Percentiles rank a stretch among this genome's conserved stretches.
Evolutionary conservation across 2,888 invertebrate species (phyloP).

Genomic region (Conomelus anceps): DNA sequence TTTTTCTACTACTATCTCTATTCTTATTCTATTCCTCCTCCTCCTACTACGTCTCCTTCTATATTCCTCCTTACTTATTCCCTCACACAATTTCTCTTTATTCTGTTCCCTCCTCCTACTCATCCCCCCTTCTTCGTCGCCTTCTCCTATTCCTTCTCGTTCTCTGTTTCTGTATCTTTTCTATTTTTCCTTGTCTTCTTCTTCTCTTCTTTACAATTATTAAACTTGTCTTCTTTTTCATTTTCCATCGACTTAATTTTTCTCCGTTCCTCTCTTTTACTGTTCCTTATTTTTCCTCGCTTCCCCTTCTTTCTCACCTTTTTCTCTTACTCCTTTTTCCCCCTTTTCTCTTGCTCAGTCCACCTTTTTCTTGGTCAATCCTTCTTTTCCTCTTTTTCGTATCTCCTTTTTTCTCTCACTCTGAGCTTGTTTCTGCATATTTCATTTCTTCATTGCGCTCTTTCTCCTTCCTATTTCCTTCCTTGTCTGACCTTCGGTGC

Average conservation of each 20-base stretch:
- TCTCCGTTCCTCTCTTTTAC: no score
- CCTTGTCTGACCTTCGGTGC: neutral
- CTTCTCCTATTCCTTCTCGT: no score
- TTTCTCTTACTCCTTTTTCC: neutral
- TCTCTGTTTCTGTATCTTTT: neutral
- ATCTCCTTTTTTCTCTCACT: no score
- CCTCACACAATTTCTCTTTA: neutral
- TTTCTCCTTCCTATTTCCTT: neutral
- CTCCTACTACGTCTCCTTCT: neutral
- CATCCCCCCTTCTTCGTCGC: neutral
- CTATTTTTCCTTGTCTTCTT: neutral
- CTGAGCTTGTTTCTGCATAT: neutral
- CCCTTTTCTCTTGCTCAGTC: neutral
- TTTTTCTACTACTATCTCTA: neutral
- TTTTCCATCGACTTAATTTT: neutral
- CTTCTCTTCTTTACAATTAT: neutral
- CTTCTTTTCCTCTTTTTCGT: no score
- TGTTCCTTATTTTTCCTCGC: neutral
- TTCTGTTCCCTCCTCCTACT: neutral
- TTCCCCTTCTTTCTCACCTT: neutral
- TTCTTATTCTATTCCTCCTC: neutral
- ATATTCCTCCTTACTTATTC: neutral
- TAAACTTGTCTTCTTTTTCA: neutral
- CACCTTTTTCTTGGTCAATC: neutral
- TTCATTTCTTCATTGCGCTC: no score